A percentile compares a stretch with the other conserved stretches of the same genome.
phyloP scores from a whole-genome alignment of 2,113 vertebrate species.

The Promerops cafer region DNA sequence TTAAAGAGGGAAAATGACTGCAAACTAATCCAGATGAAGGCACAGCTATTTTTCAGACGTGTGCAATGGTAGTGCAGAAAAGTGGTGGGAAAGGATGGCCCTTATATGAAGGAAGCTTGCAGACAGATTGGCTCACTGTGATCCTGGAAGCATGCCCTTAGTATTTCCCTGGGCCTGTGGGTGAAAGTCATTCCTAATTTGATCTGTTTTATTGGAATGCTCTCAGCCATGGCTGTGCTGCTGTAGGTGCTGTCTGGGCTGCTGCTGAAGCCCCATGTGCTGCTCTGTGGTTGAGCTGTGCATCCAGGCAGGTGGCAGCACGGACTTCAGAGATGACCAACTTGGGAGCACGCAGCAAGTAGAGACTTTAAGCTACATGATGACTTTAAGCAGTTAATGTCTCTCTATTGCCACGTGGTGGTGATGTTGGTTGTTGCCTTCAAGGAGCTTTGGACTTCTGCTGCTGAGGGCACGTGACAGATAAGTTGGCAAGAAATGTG shows the following conservation, averaged over 20 bases:
- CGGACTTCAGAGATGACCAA: neutral
- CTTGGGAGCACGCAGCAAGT: accelerated
- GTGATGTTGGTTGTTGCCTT: neutral
- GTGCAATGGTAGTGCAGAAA: neutral
- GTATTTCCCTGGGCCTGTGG: neutral
- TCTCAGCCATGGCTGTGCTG: neutral
- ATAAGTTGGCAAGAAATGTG: neutral
- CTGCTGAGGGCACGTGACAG: neutral
- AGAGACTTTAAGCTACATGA: accelerated
- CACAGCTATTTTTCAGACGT: neutral
- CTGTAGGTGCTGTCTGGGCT: neutral
- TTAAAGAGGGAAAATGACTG: neutral
- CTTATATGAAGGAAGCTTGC: neutral
- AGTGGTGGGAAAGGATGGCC: neutral
- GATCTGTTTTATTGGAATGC: neutral
- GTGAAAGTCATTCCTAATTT: neutral
- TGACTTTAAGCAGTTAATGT: neutral
- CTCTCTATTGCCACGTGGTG: neutral
- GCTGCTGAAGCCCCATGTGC: neutral
- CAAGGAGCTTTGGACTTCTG: neutral
- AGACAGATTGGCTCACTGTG: neutral
- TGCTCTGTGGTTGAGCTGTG: neutral
- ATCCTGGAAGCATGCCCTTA: neutral
- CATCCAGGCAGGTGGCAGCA: neutral
- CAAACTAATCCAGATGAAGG: neutral